phyloP scores from a whole-genome alignment of 2,888 invertebrate species.

The Macrosiphum euphorbiae region DNA sequence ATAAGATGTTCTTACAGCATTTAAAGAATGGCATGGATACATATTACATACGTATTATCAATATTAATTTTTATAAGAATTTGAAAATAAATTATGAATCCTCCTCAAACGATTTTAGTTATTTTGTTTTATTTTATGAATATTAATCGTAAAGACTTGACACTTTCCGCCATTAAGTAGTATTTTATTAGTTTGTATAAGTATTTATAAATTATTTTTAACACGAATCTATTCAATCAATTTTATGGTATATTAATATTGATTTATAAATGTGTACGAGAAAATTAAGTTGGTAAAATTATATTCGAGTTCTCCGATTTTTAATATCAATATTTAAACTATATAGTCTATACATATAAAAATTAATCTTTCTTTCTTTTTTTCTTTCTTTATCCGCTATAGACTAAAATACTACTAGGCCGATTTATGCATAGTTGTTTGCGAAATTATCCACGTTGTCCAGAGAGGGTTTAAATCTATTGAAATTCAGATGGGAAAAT shows the following conservation, averaged over 20 bases:
- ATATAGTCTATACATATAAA: background rate
- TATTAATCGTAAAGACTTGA: background rate
- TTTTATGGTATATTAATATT: background rate
- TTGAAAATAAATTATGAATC: too few relatives aligned
- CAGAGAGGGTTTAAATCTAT: background rate
- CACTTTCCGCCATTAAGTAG: background rate
- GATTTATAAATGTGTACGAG: background rate
- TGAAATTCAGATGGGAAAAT: background rate
- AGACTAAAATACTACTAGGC: background rate
- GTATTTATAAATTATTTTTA: background rate
- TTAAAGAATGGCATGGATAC: too few relatives aligned
- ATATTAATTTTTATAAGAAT: too few relatives aligned
- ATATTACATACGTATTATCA: too few relatives aligned
- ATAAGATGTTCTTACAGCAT: too few relatives aligned
- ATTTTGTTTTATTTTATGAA: too few relatives aligned
- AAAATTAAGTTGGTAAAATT: background rate
- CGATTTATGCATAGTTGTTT: background rate
- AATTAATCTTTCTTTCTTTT: background rate
- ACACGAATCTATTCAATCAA: background rate
- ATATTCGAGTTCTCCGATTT: background rate
- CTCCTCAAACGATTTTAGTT: too few relatives aligned
- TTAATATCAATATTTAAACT: background rate
- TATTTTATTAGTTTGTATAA: too few relatives aligned
- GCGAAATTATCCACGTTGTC: background rate
- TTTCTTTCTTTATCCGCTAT: background rate